These are phyloP conservation scores for Pollenia griseotomentosa DNA, from an alignment of 2,888 invertebrate species.

Conservation along the genomic window DNA sequence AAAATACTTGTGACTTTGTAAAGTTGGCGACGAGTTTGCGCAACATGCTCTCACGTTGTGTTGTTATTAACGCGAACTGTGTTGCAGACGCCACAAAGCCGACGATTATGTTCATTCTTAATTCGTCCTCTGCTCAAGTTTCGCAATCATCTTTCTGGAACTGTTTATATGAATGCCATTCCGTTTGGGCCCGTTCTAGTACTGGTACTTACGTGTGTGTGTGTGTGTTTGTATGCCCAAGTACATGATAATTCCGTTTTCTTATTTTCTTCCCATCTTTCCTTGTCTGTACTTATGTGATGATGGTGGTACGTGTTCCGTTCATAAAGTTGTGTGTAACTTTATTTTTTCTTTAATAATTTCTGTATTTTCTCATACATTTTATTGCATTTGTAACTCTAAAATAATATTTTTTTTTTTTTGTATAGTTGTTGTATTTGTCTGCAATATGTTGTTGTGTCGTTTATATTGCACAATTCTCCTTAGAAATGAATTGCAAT, in stretches of 20 bases:
- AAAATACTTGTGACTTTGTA: constrained; percentile 70
- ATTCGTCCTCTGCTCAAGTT: constrained; percentile 48
- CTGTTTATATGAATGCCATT: constrained; percentile 47
- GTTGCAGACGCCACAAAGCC: constrained; percentile 75
- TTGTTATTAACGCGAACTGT: constrained; percentile 75
- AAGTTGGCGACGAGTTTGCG: constrained; percentile 73
- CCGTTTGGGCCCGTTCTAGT: constrained; percentile 34
- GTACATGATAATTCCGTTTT: constrained; percentile 68
- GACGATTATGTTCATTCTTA: constrained; percentile 70
- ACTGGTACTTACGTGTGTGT: neutral
- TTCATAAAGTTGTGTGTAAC: constrained; percentile 52
- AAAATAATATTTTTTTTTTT: constrained; percentile 40
- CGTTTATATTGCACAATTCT: constrained; percentile 49
- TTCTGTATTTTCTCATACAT: constrained; percentile 52
- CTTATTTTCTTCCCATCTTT: constrained; percentile 21
- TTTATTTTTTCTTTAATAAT: constrained; percentile 46
- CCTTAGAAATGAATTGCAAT: constrained; percentile 55
- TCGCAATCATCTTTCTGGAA: constrained; percentile 39
- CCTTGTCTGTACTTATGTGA: constrained; percentile 2
- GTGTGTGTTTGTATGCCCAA: constrained; percentile 2
- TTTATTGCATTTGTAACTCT: constrained; percentile 43
- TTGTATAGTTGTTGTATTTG: constrained; percentile 45
- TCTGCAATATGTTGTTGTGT: constrained; percentile 53
- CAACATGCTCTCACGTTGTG: constrained; percentile 76
- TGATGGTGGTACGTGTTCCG: constrained; percentile 62